Conservation (phyloP, 2,113 vertebrate genomes). For the Dipodomys stephensi region DNA sequence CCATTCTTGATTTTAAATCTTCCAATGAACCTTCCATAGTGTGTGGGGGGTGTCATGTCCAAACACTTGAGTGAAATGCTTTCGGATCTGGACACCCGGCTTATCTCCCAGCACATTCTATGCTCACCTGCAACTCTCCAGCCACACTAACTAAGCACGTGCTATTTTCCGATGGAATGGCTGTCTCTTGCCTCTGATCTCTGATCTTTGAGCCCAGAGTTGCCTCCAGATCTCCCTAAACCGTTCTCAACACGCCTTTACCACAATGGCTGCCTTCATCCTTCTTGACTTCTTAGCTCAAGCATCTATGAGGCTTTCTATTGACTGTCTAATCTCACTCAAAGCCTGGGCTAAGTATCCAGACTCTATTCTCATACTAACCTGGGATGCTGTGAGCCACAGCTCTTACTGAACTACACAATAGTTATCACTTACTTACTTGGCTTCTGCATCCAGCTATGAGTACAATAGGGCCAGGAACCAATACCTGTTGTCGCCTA, state of each 20-base stretch:
- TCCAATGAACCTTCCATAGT: neutral
- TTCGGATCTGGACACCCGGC: neutral
- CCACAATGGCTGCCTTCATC: neutral
- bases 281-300: neutral
- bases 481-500: too few relatives aligned
- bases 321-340: neutral
- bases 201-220: too few relatives aligned
- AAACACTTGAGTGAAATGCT: neutral
- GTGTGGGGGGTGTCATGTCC: neutral
- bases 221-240: neutral
- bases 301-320: neutral
- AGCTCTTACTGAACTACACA: neutral
- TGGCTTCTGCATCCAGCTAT: neutral
- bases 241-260: neutral
- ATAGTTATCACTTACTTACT: neutral
- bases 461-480: neutral
- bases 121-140: neutral
- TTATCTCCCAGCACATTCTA: neutral
- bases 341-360: neutral
- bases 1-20: neutral
- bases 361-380: neutral
- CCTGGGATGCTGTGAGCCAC: too few relatives aligned
- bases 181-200: neutral
- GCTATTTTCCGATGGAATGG: neutral
- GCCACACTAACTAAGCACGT: neutral